These are phyloP conservation scores for Zaprionus obscuricornis DNA, from an alignment of 2,888 invertebrate genomes.

Conservation along the genomic window DNA sequence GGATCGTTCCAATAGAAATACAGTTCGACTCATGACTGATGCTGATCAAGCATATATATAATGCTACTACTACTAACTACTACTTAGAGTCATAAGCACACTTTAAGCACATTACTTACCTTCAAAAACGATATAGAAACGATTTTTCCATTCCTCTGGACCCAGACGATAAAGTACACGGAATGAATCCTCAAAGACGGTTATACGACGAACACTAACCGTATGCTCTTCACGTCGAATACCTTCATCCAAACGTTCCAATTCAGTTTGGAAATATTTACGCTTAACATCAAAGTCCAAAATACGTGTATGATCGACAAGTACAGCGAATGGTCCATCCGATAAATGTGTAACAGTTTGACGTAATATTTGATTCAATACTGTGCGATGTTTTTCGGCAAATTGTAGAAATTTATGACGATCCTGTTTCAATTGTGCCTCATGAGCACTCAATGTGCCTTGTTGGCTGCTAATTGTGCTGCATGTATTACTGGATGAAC, in stretches of 20 bases:
- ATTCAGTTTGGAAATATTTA: conserved; percentile 93
- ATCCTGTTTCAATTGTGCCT: conserved; percentile 84
- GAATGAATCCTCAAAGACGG: conserved; percentile 95
- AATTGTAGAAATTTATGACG: conserved; percentile 88
- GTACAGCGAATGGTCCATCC: conserved; percentile 93
- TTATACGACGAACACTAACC: conserved; percentile 91
- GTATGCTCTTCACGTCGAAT: conserved; percentile 92
- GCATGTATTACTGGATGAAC: conserved; percentile 1
- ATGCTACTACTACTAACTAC: too few species aligned
- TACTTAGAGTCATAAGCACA: too few species aligned
- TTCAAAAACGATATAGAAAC: conserved; percentile 96
- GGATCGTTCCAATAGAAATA: background rate
- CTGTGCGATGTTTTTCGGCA: conserved; percentile 94
- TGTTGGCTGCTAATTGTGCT: conserved; percentile 1
- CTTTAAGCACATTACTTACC: too few species aligned
- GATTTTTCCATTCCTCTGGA: conserved; percentile 95
- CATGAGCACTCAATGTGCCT: conserved; percentile 45
- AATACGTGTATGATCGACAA: conserved; percentile 93
- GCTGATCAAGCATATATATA: too few species aligned
- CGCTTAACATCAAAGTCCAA: conserved; percentile 96
- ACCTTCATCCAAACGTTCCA: conserved; percentile 92
- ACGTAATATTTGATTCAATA: conserved; percentile 94
- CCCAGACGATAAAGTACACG: conserved; percentile 92
- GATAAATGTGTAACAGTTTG: conserved; percentile 91
- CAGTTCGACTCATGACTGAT: background rate